Evolutionary conservation across 2,113 vertebrate genomes (phyloP), one percentile per base, ranked within the genome.

Genomic region (Pangasianodon hypophthalmus): DNA sequence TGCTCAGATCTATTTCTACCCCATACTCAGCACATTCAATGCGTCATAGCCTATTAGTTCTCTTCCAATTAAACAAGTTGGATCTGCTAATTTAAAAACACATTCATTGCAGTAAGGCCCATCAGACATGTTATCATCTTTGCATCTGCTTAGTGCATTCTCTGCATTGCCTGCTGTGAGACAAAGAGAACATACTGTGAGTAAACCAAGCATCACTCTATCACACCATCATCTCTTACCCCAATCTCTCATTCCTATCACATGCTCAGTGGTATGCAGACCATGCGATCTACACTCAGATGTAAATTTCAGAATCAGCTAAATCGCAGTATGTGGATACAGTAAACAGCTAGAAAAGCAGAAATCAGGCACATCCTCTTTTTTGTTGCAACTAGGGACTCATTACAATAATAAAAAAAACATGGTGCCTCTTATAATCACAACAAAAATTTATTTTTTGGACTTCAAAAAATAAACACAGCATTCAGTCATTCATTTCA

Each of bases 241-340:
- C 54, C 4, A 60, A 87, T 86, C 87, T 88, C 56, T 90, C 87
- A 87, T 89, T 87, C 56, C 77, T 79, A 80, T 84, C 84, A 71
- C 58, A 86, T 24, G 81, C 44, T 44, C 67, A 87, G 79, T 58
- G 32, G 37, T 56, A 73, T 24, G 86, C 4, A 6, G 29, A 21
- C 48, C 50, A 37, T 5, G 44, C 84, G 87, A 84, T 52, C 26
- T 32, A 46, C 50, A 69, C n/a, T 46, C 86, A 75, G 69, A 54
- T 0, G 75, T 69, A 84, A 73, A 91, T 86, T 69, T 88, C n/a
- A 90, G 13, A 50, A 82, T 77, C 87, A 77, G 24, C 18, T 60
- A 4, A 88, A 77, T 44, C 41, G 58, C 46, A 64, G 83, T 14
- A 29, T 77, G 80, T 83, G 71, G 60, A 48, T 69, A 41, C 58